Base-by-base conservation (phyloP, 2,888 invertebrate species). In the Caenorhabditis sp. region DNA sequence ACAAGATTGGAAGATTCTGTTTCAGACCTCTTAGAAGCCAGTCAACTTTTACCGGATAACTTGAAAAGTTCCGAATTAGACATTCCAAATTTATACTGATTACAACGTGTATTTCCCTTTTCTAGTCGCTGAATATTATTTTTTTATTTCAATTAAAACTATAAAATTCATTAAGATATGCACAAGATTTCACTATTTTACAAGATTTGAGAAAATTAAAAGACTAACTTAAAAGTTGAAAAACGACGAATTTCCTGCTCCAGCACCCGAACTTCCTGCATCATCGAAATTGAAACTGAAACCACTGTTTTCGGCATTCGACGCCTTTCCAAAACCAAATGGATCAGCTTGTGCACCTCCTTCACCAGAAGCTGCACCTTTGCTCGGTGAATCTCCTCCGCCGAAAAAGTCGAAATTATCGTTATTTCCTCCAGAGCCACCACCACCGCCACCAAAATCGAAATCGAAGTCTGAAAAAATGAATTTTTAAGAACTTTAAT, bases 1-100 rank as follows among this genome's bases (percentile, higher is more conserved):
- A 36, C 69, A 20, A 53, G 63, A n/a, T 49, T 73, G 17, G 73
- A 73, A 27, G 73, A 73, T 58, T 69, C 69, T 7, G 58, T 73
- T 0, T 65, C 73, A 1, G 73, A 73, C 54, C 31, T 73, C 25
- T n/a, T 53, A 5, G 73, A 73, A 25, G 73, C 73, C 0, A 36
- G 59, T 1, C 59, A 66, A 20, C 21, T 63, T 27, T 36, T 73
- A n/a, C 73, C 73, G 10, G n/a, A 38, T 7, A 54, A 26, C 23
- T 59, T 50, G 26, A 49, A 31, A 8, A 31, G 10, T 52, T 43
- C 50, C 21, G 10, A 63, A 7, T 38, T 67, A 8, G 23, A 67
- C 23, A 67, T 71, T 67, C 67, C 63, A 7, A 56, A 60, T 26
- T 70, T 70, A 49, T 26, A 63, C 1, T 66, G 36, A 62, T 21